Conservation (phyloP, 1,140 invertebrate genomes). For the Drosophila kikkawai region DNA sequence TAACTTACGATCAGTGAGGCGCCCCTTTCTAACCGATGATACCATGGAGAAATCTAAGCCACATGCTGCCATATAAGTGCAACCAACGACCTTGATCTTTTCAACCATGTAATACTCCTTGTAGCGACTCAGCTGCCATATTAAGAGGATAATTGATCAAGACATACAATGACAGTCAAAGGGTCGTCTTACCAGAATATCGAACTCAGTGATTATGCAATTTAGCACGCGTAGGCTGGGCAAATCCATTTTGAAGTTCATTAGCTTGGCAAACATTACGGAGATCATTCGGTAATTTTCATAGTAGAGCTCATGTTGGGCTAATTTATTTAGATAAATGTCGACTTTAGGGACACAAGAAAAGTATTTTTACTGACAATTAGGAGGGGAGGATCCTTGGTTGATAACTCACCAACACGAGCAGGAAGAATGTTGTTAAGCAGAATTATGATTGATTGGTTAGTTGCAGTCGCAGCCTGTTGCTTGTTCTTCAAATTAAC, state of each 20-base stretch:
- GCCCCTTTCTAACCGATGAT: background rate
- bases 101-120: slow-evolving; percentile 85
- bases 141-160: background rate
- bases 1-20: background rate
- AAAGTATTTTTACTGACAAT: background rate
- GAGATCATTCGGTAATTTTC: slow-evolving; percentile 93
- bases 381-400: no score
- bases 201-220: slow-evolving; percentile 96
- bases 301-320: slow-evolving; percentile 91
- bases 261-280: slow-evolving; percentile 96
- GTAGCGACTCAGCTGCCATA: slow-evolving; percentile 27
- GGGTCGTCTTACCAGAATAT: slow-evolving; percentile 85
- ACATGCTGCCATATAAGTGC: slow-evolving; percentile 97
- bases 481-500: slow-evolving; percentile 92
- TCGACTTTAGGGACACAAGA: no score
- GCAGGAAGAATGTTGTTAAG: slow-evolving; percentile 94
- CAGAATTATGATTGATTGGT: slow-evolving; percentile 92
- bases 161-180: slow-evolving; percentile 42
- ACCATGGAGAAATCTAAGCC: slow-evolving; percentile 88
- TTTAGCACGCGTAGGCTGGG: slow-evolving; percentile 92
- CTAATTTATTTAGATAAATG: slow-evolving; percentile 70
- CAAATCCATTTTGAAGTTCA: slow-evolving; percentile 88
- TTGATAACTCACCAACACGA: slow-evolving; percentile 90
- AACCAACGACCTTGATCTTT: slow-evolving; percentile 97
- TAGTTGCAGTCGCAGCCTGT: slow-evolving; percentile 90